These are phyloP conservation scores for Grus americana DNA, from an alignment of 2,113 vertebrate genomes.

Conservation along the genomic window DNA sequence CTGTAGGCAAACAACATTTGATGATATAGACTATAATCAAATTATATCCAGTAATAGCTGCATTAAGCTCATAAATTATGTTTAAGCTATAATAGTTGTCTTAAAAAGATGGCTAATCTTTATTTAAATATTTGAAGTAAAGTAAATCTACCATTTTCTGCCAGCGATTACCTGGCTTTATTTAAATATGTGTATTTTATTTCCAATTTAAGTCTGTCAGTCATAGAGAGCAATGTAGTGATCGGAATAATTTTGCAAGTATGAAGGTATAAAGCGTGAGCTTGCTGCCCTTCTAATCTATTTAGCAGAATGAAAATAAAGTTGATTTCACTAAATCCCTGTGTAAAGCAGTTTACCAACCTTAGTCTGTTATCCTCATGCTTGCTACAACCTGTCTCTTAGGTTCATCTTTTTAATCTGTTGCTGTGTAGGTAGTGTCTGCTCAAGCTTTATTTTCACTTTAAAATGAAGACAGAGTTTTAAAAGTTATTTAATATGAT, in stretches of 20 bases:
- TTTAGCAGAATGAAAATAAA: constrained; percentile 26
- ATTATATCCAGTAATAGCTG: not conserved
- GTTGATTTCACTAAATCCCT: constrained; percentile 5
- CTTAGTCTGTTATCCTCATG: not conserved
- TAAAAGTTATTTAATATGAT: not conserved
- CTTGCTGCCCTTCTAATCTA: constrained; percentile 15
- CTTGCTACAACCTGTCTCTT: not conserved
- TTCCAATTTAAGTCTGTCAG: constrained; percentile 9
- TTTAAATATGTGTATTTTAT: not conserved
- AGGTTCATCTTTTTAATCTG: not conserved
- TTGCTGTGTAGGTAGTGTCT: not conserved
- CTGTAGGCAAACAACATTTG: not conserved
- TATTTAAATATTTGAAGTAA: constrained; percentile 37
- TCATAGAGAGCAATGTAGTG: not conserved
- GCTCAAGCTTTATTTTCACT: not conserved
- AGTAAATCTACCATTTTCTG: not conserved
- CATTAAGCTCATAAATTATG: constrained; percentile 15
- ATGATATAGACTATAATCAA: not conserved
- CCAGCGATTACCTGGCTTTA: not conserved
- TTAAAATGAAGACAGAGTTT: not conserved
- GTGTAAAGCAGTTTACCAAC: not conserved
- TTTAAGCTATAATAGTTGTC: not conserved
- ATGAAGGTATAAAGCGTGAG: not conserved
- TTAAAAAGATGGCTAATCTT: constrained; percentile 23
- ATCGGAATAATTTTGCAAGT: constrained; percentile 22